Evolutionary conservation across 2,113 vertebrate genomes (phyloP).

Genomic region (Gadus chalcogrammus): DNA sequence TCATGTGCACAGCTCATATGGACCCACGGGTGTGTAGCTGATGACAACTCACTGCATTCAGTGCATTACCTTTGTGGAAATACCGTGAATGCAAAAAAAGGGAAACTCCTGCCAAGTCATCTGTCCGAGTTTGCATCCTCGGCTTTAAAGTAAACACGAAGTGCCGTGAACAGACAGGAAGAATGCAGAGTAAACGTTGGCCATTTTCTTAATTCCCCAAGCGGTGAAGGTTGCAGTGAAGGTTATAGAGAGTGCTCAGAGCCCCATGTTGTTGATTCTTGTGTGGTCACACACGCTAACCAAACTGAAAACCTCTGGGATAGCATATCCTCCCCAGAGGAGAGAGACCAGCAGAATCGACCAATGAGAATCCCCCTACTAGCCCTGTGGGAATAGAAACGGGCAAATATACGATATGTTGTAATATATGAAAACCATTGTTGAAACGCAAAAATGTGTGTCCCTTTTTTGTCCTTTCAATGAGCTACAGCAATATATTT

Average conservation of each 20-base stretch:
- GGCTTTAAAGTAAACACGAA: conserved; percentile 41
- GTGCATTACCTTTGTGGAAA: too few relatives aligned
- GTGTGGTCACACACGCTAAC: conserved; percentile 57
- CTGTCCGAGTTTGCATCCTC: conserved; percentile 17
- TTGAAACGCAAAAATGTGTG: too few relatives aligned
- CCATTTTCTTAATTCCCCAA: conserved; percentile 29
- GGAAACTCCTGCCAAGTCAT: conserved; percentile 19
- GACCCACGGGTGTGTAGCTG: too few relatives aligned
- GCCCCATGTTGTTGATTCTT: conserved; percentile 57
- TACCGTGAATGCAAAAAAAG: too few relatives aligned
- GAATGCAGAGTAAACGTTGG: conserved; percentile 34
- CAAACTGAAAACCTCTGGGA: conserved; percentile 52
- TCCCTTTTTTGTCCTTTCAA: too few relatives aligned
- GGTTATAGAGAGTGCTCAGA: conserved; percentile 19
- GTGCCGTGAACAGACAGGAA: background rate
- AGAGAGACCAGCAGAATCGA: conserved; percentile 35
- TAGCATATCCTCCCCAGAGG: conserved; percentile 34
- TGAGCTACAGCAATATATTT: too few relatives aligned
- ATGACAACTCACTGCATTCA: too few relatives aligned
- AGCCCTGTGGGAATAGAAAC: conserved; percentile 51
- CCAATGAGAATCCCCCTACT: conserved; percentile 41
- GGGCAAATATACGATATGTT: background rate
- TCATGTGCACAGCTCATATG: too few relatives aligned
- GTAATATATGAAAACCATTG: too few relatives aligned
- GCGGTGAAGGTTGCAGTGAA: conserved; percentile 30